Evolutionary conservation across 2,113 vertebrate species (phyloP), one percentile per base, ranked within the genome.

Genomic region (Formicarius rufipectus): DNA sequence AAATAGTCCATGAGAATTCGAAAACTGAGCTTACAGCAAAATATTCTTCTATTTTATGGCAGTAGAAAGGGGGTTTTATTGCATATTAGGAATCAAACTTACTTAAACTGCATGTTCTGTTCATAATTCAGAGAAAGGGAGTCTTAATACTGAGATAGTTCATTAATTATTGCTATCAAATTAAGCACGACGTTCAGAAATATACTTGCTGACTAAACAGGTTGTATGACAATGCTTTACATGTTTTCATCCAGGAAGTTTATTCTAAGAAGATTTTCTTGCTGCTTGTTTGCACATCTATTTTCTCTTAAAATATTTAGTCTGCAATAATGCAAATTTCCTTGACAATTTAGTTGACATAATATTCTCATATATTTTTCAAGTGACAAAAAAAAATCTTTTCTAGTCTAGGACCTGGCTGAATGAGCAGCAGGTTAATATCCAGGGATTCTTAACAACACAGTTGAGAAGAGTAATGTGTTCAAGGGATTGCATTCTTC

Each of bases 251-350:
- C 24, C 22, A 56, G n/a, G 56, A 89, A 75, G 15, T 60, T 78
- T 72, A 30, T 44, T 92, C 67, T 75, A 74, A 44, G 45, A 44
- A 40, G 45, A 40, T 64, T 53, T 63, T 67, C n/a, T 80, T 56
- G 58, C 93, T 93, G 81, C 50, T 68, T 89, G 49, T 96, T 72
- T 97, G 83, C 58, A 90, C 50, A 92, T 94, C 87, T 75, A 76
- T 72, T 94, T 87, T 64, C 78, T 84, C 78, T 60, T 95, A 90
- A 96, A 98, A 93, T 94, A 93, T 72, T 96, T 95, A 84, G 69
- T 82, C 64, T 92, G 63, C 79, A 96, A 79, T 94, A 71, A 94
- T 73, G 72, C 39, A 92, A 81, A 86, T 79, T 94, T 95, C 79
- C 25, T 71, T 90, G 85, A 62, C 73, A 96, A 56, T 14, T 67